phyloP scores from a whole-genome alignment of 2,113 vertebrate genomes.

The Etheostoma spectabile region DNA sequence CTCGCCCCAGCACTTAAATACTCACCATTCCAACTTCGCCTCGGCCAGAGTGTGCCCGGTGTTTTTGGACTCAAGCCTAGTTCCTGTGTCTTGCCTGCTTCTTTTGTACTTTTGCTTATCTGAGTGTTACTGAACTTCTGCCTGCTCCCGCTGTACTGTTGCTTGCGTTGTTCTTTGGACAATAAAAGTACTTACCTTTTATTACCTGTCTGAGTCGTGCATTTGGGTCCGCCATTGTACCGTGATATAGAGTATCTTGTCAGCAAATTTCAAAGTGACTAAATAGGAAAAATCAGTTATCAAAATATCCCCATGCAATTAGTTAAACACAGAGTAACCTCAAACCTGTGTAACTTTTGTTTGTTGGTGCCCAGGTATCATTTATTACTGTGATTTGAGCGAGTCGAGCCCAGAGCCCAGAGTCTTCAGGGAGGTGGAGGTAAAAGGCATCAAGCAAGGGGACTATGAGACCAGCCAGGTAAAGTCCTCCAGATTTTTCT shows the following conservation, averaged over 20 bases:
- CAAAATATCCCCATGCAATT: neutral
- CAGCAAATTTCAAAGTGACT: neutral
- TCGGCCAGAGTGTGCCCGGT: no score
- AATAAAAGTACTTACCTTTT: no score
- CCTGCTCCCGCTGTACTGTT: no score
- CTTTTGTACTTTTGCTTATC: no score
- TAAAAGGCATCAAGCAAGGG: conserved; percentile 79
- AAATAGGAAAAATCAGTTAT: neutral
- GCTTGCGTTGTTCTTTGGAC: no score
- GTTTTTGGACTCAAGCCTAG: no score
- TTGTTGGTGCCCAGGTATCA: conserved; percentile 74
- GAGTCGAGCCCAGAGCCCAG: conserved; percentile 69
- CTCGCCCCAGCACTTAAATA: no score
- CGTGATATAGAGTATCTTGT: neutral
- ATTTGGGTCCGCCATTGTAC: no score
- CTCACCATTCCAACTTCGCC: no score
- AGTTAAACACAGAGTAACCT: neutral
- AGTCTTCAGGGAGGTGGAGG: conserved; percentile 82
- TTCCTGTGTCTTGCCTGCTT: no score
- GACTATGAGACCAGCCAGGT: conserved; percentile 84
- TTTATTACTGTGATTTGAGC: conserved; percentile 84
- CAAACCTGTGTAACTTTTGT: neutral
- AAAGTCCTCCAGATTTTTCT: neutral
- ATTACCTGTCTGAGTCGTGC: no score
- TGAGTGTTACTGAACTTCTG: no score